These are phyloP conservation scores for Leucophora obtusa DNA, from an alignment of 2,888 invertebrate genomes.

Conservation along the genomic window DNA sequence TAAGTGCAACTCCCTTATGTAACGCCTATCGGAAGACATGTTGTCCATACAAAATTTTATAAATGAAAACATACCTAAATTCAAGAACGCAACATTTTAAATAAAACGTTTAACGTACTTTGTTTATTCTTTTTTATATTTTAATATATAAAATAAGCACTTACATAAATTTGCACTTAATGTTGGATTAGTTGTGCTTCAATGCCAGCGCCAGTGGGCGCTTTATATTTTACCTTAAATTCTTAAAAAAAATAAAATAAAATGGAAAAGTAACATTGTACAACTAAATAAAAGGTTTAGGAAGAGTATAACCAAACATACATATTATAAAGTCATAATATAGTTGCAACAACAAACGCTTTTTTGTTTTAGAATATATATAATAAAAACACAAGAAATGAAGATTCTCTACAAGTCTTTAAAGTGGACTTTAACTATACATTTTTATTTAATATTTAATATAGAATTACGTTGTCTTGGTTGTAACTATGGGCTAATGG, in stretches of 20 bases:
- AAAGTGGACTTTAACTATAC: background rate
- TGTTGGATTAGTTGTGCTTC: constrained; percentile 58
- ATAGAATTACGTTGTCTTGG: constrained; percentile 21
- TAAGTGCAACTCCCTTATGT: constrained; percentile 59
- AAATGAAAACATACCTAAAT: constrained; percentile 11
- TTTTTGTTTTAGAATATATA: background rate
- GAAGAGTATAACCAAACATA: background rate
- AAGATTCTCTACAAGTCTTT: constrained; percentile 22
- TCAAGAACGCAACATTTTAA: constrained; percentile 26
- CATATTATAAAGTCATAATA: constrained; percentile 60
- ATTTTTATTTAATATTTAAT: too few species aligned
- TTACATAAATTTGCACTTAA: constrained; percentile 64
- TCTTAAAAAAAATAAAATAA: constrained; percentile 33
- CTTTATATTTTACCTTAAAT: constrained; percentile 49
- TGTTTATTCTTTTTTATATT: background rate
- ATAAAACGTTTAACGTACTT: constrained; percentile 1
- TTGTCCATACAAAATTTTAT: background rate
- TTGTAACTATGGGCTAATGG: background rate
- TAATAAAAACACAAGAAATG: background rate
- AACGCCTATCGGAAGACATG: constrained; percentile 50
- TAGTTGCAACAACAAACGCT: constrained; percentile 44
- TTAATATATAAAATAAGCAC: constrained; percentile 21
- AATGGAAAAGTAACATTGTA: constrained; percentile 31
- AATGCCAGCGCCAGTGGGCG: constrained; percentile 60
- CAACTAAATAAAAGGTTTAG: constrained; percentile 58